Evolutionary conservation across 2,113 vertebrate genomes (phyloP).

Genomic region (Mus pahari): DNA sequence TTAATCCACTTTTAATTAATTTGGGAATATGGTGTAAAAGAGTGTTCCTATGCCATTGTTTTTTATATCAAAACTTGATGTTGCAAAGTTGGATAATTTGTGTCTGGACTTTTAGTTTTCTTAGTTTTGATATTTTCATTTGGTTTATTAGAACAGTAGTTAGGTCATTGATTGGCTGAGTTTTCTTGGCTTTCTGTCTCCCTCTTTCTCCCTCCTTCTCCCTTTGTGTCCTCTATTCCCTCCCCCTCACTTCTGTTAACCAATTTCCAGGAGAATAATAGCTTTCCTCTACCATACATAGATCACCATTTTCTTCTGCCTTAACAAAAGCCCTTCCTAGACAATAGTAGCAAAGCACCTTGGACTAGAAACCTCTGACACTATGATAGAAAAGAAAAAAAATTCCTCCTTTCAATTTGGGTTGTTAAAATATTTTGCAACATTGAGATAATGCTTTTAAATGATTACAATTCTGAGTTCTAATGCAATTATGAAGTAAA

Average conservation of each 20-base stretch:
- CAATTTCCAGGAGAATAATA: neutral
- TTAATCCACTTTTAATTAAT: neutral
- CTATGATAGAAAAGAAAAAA: neutral
- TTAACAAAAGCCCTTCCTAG: neutral
- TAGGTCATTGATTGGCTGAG: neutral
- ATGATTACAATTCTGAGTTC: neutral
- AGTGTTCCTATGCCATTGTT: neutral
- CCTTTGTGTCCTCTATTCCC: neutral
- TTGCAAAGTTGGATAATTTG: neutral
- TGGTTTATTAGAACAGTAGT: neutral
- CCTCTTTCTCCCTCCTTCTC: neutral
- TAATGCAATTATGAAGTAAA: slow-evolving; percentile 13
- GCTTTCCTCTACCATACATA: neutral
- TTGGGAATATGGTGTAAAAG: neutral
- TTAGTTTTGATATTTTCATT: neutral
- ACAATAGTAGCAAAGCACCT: no score
- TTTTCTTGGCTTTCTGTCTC: neutral
- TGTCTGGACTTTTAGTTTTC: neutral
- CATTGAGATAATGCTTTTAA: no score
- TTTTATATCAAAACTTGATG: neutral
- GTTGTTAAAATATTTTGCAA: neutral
- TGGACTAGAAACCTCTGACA: neutral
- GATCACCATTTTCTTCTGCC: neutral
- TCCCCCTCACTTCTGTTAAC: neutral
- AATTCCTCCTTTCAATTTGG: neutral